Evolutionary conservation across 2,888 invertebrate species (phyloP).

Genomic region (Laspeyria flexula): DNA sequence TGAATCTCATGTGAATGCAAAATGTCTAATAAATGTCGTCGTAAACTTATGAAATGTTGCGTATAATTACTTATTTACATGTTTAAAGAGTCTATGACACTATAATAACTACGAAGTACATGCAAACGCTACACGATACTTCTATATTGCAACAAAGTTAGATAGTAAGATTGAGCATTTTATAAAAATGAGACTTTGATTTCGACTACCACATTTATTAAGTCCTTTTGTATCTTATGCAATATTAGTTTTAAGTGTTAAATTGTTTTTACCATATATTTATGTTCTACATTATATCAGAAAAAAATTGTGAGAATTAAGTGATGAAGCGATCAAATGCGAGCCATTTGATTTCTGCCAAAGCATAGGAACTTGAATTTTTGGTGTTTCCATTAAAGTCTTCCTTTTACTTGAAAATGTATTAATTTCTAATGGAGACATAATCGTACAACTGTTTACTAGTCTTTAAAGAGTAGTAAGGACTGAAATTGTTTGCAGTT

Average conservation of each 20-base stretch:
- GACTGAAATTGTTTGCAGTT: conserved; percentile 62
- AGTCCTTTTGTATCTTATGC: conserved; percentile 81
- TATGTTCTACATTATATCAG: conserved; percentile 64
- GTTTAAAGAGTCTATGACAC: conserved; percentile 25
- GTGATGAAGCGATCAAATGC: conserved; percentile 60
- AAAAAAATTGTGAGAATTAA: conserved; percentile 56
- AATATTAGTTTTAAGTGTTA: conserved; percentile 86
- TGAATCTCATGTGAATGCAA: conserved; percentile 48
- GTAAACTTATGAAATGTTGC: conserved; percentile 28
- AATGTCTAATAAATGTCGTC: conserved; percentile 29
- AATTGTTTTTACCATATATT: conserved; percentile 84
- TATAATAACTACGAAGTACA: conserved; percentile 10
- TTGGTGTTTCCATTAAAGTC: conserved; percentile 64
- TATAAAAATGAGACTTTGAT: conserved; percentile 59
- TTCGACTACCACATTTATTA: conserved; percentile 59
- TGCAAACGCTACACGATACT: conserved; percentile 30
- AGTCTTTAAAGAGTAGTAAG: conserved; percentile 64
- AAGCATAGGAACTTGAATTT: conserved; percentile 64
- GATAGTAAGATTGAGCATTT: conserved; percentile 50
- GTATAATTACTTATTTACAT: conserved; percentile 25
- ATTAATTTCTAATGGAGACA: conserved; percentile 40
- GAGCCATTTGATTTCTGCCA: conserved; percentile 76
- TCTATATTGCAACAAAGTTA: conserved; percentile 41
- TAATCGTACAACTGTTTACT: conserved; percentile 58
- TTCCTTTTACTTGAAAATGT: conserved; percentile 56